These are phyloP conservation scores for Heliangelus exortis DNA, from an alignment of 2,797 vertebrate genomes.

Conservation along the genomic window DNA sequence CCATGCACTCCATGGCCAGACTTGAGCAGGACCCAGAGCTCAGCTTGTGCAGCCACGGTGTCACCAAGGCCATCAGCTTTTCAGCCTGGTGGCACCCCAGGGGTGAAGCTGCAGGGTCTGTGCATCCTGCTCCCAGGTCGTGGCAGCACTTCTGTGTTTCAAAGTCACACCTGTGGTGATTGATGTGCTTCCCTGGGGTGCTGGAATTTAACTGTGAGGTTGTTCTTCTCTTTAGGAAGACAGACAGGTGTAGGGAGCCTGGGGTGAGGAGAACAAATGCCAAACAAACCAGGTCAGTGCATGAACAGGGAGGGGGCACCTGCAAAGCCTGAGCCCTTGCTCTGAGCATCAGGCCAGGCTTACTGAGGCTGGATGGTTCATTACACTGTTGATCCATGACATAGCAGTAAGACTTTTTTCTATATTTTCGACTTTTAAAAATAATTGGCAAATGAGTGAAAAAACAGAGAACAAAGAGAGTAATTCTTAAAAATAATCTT, in stretches of 20 bases:
- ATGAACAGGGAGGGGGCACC: accelerated
- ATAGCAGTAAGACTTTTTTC: too few species aligned
- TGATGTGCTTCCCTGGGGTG: accelerated
- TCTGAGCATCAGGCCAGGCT: background rate
- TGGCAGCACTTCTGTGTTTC: accelerated
- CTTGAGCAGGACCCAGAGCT: background rate
- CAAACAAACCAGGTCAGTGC: background rate
- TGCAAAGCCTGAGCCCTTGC: background rate
- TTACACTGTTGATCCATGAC: background rate
- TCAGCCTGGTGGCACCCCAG: background rate
- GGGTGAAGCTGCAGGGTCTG: accelerated
- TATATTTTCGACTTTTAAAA: background rate
- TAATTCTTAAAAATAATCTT: constrained; percentile 27
- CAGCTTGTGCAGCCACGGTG: accelerated
- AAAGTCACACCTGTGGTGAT: accelerated
- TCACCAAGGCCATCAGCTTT: accelerated
- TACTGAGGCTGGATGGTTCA: background rate
- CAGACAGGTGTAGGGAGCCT: accelerated
- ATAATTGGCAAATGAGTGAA: background rate
- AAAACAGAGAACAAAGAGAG: background rate
- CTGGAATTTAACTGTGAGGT: accelerated
- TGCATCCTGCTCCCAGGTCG: accelerated
- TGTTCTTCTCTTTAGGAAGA: accelerated
- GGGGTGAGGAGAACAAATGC: accelerated
- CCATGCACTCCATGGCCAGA: accelerated